phyloP scores from a whole-genome alignment of 37 sponge, comb jelly and placozoan genomes.

The Cliona cf. orientalis region DNA sequence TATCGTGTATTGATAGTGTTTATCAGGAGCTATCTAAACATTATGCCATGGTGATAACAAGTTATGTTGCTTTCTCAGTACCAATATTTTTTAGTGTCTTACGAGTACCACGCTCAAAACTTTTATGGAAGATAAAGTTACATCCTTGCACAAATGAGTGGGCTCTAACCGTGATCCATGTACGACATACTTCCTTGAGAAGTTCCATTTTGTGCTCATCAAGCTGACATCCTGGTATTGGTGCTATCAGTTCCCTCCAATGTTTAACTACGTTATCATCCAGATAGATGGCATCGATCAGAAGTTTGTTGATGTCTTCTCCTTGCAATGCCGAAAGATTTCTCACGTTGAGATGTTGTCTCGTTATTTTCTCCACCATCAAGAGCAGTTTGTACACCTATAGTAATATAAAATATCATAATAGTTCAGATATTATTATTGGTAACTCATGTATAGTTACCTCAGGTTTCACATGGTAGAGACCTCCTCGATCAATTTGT shows the following conservation, averaged over 20 bases:
- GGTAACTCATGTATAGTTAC: too few relatives aligned
- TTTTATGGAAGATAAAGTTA: too few relatives aligned
- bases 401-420: too few relatives aligned
- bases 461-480: constrained; percentile 14
- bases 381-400: background rate
- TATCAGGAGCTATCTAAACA: too few relatives aligned
- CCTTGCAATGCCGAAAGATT: background rate
- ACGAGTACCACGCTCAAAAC: too few relatives aligned
- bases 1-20: too few relatives aligned
- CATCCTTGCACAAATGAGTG: background rate
- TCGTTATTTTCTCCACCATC: constrained; percentile 1
- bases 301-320: background rate
- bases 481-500: constrained; percentile 19
- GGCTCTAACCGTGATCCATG: background rate
- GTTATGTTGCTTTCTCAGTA: too few relatives aligned
- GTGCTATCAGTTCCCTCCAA: background rate
- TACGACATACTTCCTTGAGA: background rate
- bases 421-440: too few relatives aligned
- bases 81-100: too few relatives aligned
- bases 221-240: too few relatives aligned
- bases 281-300: background rate
- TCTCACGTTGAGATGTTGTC: background rate
- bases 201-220: too few relatives aligned
- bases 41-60: too few relatives aligned
- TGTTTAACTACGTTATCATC: background rate